Evolutionary conservation across 1,140 invertebrate genomes (phyloP).

Genomic region (Odontomachus brunneus): DNA sequence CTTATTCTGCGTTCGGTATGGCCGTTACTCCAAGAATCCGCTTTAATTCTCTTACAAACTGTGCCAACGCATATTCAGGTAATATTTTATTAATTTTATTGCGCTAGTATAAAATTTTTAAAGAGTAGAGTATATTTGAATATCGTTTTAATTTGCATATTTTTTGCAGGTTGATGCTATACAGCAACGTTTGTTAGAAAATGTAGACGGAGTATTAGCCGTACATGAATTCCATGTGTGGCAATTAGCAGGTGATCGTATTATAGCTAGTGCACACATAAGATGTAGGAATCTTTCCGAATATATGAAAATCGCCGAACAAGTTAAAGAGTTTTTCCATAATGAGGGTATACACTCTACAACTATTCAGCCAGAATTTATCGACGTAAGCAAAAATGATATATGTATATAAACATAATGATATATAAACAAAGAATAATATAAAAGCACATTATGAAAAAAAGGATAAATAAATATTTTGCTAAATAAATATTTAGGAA

Average conservation of each 20-base stretch:
- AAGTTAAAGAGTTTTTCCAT: slow-evolving; percentile 97
- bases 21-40: slow-evolving; percentile 94
- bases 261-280: slow-evolving; percentile 97
- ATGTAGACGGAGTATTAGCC: slow-evolving; percentile 95
- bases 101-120: slow-evolving; percentile 16
- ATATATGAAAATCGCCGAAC: slow-evolving; percentile 96
- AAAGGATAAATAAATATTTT: too few relatives aligned
- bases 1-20: slow-evolving; percentile 94
- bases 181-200: slow-evolving; percentile 92
- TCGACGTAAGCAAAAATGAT: slow-evolving; percentile 81
- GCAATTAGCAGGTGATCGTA: slow-evolving; percentile 96
- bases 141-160: slow-evolving; percentile 6
- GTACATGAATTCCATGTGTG: slow-evolving; percentile 98
- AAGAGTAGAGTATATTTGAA: background rate
- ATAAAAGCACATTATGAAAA: background rate
- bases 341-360: slow-evolving; percentile 97
- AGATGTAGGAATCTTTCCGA: slow-evolving; percentile 94
- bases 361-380: slow-evolving; percentile 97
- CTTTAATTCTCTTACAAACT: slow-evolving; percentile 95
- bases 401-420: too few relatives aligned
- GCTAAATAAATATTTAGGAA: too few relatives aligned
- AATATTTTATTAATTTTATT: slow-evolving; percentile 47
- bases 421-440: background rate
- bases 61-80: slow-evolving; percentile 96
- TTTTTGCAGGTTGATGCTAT: slow-evolving; percentile 91